Evolutionary conservation across 2,797 vertebrate genomes (phyloP).

Genomic region (Pachyuromys duprasi): DNA sequence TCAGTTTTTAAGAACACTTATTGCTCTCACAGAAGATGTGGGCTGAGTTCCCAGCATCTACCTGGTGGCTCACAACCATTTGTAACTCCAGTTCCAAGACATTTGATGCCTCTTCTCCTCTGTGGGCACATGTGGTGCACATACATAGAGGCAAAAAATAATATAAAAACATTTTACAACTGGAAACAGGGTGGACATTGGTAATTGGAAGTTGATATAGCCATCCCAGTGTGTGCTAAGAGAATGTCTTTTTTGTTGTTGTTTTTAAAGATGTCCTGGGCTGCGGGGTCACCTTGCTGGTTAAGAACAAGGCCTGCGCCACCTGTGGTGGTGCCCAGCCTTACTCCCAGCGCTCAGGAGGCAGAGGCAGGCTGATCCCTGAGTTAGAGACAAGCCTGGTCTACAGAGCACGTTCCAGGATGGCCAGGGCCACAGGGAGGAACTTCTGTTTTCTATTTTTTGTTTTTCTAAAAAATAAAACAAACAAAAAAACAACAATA

Average conservation of each 20-base stretch:
- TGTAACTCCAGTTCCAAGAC: neutral
- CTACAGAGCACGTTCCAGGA: neutral
- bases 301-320: neutral
- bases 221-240: neutral
- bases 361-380: neutral
- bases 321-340: neutral
- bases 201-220: neutral
- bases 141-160: neutral
- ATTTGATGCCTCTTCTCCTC: neutral
- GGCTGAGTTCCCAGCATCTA: neutral
- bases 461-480: neutral
- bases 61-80: neutral
- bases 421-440: neutral
- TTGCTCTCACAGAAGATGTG: neutral
- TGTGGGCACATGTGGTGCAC: neutral
- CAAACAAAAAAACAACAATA: neutral
- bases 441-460: neutral
- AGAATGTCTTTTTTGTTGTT: neutral
- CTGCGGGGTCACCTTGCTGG: neutral
- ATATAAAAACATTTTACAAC: constrained; percentile 6
- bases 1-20: neutral
- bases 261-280: neutral
- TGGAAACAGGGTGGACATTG: neutral
- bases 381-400: neutral
- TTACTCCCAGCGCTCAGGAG: neutral